Base-by-base conservation (phyloP, 2,113 vertebrate genomes). In the Esox niger region DNA sequence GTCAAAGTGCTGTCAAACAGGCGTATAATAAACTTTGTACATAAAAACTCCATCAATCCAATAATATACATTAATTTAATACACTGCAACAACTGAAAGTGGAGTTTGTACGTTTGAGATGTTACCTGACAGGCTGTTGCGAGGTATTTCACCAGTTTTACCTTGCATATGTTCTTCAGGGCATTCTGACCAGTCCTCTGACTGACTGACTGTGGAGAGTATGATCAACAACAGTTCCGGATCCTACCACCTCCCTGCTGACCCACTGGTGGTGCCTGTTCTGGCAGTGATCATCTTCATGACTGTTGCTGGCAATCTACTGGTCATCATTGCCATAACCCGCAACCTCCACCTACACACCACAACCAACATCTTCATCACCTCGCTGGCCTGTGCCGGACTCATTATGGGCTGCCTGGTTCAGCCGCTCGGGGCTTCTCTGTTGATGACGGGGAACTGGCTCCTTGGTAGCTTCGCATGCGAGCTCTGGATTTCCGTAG, bases 401-500 rank as follows among this genome's bases (percentile, higher is more conserved):
- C 88, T 95, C 61, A 77, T 94, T 58, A 88, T 94, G 87, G 94
- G 94, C 3, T 73, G 92, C 54, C 69, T 93, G 69, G 93, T 95
- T 15, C 91, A 93, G 74, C 92, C 94, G 0, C 92, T 89, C 0
- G 90, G 90, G 27, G 89, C 90, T 32, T 82, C 79, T 13, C 46
- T 92, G 66, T 82, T 93, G 64, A 80, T 94, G 65, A 89, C 83
- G 0, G 89, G 89, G 13, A 83, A 82, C 69, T 95, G 93, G 94
- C 87, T 86, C 17, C 81, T 92, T 3, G 85, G 89, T 8, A 76
- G 77, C 0, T 66, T 33, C 0, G 74, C 57, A 4, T 95, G 94
- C 3, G 92, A 93, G 79, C 81, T 95, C 15, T 95, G 94, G 94
- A 94, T 88, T 1, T 93, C 93, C 0, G 80, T 94, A 79, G 94